These are phyloP conservation scores for Mionectes olivaceus DNA, from an alignment of 2,797 vertebrate species.

Conservation along the genomic window DNA sequence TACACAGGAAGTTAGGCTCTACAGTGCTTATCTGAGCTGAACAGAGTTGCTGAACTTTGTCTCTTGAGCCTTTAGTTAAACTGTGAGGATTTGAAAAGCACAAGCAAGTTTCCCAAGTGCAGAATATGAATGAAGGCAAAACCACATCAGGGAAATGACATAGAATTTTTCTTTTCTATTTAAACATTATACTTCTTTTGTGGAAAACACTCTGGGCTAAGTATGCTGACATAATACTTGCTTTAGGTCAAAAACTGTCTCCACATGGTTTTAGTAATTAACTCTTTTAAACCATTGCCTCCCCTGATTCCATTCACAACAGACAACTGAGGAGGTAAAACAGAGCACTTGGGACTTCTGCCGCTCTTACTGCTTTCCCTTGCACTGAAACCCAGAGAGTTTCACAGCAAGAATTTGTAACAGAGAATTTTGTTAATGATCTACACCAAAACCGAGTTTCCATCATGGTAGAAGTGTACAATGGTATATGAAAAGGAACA, in stretches of 20 bases:
- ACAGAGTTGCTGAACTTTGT: background rate
- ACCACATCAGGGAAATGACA: background rate
- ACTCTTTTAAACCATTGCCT: background rate
- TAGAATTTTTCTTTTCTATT: background rate
- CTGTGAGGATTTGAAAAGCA: background rate
- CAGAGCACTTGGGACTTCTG: background rate
- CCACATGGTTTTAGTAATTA: background rate
- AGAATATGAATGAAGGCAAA: slow-evolving; percentile 33
- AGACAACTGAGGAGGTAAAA: background rate
- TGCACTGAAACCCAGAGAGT: background rate
- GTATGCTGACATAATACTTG: background rate
- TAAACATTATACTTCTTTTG: background rate
- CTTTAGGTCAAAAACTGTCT: background rate
- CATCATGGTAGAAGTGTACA: background rate
- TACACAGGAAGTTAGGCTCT: background rate
- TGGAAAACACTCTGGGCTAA: background rate
- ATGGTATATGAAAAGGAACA: background rate
- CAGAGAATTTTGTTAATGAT: background rate
- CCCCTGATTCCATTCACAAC: background rate
- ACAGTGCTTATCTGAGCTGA: slow-evolving; percentile 13
- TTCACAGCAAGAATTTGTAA: background rate
- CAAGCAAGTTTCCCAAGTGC: background rate
- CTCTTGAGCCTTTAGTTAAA: slow-evolving; percentile 20
- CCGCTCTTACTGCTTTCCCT: background rate
- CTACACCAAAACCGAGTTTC: background rate